Evolutionary conservation across 1,140 invertebrate genomes (phyloP).

Genomic region (Ceratosolen solmsi): DNA sequence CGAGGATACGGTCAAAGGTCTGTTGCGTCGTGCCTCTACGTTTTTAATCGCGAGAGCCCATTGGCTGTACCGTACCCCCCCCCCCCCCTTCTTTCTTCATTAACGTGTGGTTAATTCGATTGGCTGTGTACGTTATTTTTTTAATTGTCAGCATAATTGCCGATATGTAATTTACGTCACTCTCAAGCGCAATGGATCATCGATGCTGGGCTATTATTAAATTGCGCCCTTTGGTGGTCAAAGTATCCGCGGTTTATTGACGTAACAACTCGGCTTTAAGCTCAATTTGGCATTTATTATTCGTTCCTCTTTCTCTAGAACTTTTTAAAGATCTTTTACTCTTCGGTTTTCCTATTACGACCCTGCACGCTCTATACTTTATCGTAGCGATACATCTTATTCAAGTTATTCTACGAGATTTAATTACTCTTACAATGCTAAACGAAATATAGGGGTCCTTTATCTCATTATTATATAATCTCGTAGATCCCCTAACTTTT

Average conservation of each 20-base stretch:
- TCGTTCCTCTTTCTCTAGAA: too few relatives aligned
- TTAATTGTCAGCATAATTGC: too few relatives aligned
- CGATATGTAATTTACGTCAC: too few relatives aligned
- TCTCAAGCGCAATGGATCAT: too few relatives aligned
- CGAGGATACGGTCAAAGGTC: slow-evolving; percentile 26
- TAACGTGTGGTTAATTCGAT: too few relatives aligned
- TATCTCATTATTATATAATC: slow-evolving; percentile 7
- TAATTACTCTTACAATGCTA: slow-evolving; percentile 2
- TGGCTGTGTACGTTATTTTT: too few relatives aligned
- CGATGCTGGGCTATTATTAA: too few relatives aligned
- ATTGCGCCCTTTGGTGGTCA: too few relatives aligned
- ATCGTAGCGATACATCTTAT: neutral
- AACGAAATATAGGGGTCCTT: neutral
- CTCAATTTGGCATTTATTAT: too few relatives aligned
- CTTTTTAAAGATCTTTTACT: neutral
- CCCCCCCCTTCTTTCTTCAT: neutral
- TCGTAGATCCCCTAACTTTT: neutral
- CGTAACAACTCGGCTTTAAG: too few relatives aligned
- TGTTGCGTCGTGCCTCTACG: neutral
- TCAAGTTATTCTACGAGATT: neutral
- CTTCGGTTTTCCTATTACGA: neutral
- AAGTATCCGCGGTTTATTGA: too few relatives aligned
- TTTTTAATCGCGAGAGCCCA: neutral
- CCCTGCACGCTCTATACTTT: neutral
- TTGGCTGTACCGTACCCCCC: neutral